Evolutionary conservation across 2,113 vertebrate species (phyloP).

Genomic region (Acinonyx jubatus): DNA sequence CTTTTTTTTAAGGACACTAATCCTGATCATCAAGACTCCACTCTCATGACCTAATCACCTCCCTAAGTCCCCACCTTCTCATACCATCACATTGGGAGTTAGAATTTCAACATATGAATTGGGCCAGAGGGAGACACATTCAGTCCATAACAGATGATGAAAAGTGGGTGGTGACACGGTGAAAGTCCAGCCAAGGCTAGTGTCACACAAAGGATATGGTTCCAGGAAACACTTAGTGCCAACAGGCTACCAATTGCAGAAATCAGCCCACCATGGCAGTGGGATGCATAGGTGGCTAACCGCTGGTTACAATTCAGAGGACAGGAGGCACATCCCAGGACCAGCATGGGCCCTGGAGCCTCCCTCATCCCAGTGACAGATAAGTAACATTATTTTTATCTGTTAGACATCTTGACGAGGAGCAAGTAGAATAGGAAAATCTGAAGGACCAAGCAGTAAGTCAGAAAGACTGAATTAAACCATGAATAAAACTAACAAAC

Average conservation of each 20-base stretch:
- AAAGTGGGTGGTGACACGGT: background rate
- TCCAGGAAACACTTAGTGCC: background rate
- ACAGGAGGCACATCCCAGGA: background rate
- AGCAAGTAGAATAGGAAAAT: background rate
- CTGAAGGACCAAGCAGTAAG: background rate
- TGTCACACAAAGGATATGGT: background rate
- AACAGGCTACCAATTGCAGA: background rate
- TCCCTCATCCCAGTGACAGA: background rate
- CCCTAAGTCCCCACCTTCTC: background rate
- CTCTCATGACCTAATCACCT: background rate
- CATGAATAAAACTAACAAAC: background rate
- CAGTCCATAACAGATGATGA: background rate
- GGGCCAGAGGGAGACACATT: fast-evolving
- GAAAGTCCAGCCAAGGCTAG: background rate
- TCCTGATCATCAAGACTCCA: background rate
- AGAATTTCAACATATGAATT: background rate
- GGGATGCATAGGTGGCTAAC: background rate
- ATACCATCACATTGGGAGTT: background rate
- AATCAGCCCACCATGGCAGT: background rate
- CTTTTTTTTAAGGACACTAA: background rate
- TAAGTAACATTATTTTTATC: background rate
- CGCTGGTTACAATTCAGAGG: background rate
- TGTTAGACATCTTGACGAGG: background rate
- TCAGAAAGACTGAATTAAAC: background rate
- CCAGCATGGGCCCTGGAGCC: background rate